A percentile compares a stretch with the other conserved stretches of the same genome.
These are phyloP conservation scores for Sarcophaga bullata DNA, from an alignment of 1,140 invertebrate species.

Conservation along the genomic window DNA sequence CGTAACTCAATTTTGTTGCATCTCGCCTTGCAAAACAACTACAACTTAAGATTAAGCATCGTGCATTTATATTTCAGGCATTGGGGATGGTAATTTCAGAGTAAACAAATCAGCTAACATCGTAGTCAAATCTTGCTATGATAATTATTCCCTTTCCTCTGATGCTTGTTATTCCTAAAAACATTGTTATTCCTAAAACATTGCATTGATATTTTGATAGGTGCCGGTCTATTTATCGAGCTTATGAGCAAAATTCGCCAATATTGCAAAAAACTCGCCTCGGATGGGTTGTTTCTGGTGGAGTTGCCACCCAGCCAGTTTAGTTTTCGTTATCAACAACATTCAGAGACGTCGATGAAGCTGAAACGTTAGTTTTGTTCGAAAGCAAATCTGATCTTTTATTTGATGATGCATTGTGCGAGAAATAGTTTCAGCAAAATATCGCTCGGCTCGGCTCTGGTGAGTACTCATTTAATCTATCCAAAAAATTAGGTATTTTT, in stretches of 20 bases:
- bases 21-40: slow-evolving; percentile 26
- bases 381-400: neutral
- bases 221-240: slow-evolving; percentile 13
- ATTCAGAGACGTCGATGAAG: neutral
- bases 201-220: slow-evolving; percentile 33
- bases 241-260: neutral
- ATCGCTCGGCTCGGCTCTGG: neutral
- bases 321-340: neutral
- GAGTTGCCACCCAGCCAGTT: neutral
- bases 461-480: slow-evolving; percentile 29
- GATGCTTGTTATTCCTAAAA: slow-evolving; percentile 13
- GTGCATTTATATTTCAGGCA: neutral
- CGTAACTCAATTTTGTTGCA: slow-evolving; percentile 41
- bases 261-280: slow-evolving; percentile 39
- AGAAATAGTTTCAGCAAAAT: slow-evolving; percentile 26
- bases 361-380: neutral
- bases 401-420: slow-evolving; percentile 26
- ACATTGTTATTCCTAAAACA: slow-evolving; percentile 29
- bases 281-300: slow-evolving; percentile 41
- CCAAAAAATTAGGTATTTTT: neutral
- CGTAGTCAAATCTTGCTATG: slow-evolving; percentile 11
- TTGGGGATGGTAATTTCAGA: neutral
- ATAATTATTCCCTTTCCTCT: neutral
- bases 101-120: slow-evolving; percentile 10
- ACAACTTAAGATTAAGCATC: neutral